Base-by-base conservation (phyloP, 2,113 vertebrate genomes). In the Ifrita kowaldi region DNA sequence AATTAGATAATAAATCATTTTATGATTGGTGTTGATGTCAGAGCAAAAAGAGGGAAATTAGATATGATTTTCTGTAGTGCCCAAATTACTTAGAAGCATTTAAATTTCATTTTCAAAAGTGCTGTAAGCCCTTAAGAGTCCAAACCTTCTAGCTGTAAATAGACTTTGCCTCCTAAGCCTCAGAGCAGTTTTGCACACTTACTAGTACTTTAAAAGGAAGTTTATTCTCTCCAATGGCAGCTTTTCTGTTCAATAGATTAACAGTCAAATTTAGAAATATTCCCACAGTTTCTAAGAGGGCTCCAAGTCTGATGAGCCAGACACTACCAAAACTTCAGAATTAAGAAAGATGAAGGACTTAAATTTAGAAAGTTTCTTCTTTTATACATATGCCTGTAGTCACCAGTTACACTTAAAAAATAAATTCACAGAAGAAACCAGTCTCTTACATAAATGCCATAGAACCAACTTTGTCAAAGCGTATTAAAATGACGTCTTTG, bases 81-180 rank as follows among this genome's bases (percentile, higher is more conserved):
- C 56, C 84, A 78, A 92, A 89, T 87, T 84, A 92, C 80, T 78
- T 52, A 30, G 53, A 91, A 78, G 56, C n/a, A 81, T 93, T 94
- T 91, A 91, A 87, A 46, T 78, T 44, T 94, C 65, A 82, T 93
- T 95, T 95, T 87, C 77, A 76, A 64, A 95, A 94, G 77, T 78
- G 73, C 44, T 84, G 32, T 53, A 73, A 67, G 73, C 64, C 50
- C 52, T 70, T 84, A 71, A 67, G 52, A 89, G 86, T 37, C 27
- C 16, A 74, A 74, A 59, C 67, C 50, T 93, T 93, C 79, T 69
- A 77, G 47, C 50, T 91, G 76, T 65, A 91, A 93, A 86, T 17
- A 89, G 60, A 70, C 42, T 88, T 90, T 84, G n/a, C 52, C 33
- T 92, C 73, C 56, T 59, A 87, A 95, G 83, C 47, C 77, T 70